phyloP scores from a whole-genome alignment of 1,140 invertebrate genomes.

The Hyphantria cunea region DNA sequence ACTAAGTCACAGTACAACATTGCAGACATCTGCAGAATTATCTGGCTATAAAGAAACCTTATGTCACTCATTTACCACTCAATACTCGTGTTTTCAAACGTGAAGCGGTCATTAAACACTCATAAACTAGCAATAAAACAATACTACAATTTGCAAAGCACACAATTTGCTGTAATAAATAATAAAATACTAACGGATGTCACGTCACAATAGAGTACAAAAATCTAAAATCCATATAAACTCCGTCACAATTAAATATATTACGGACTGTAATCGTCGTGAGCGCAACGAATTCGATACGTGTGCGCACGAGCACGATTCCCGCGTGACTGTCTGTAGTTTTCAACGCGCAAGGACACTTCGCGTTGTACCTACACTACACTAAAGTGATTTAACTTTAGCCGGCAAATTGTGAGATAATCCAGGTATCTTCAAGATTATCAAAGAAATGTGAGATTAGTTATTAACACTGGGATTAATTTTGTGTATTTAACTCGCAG shows the following conservation, averaged over 20 bases:
- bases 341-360: constrained; percentile 22
- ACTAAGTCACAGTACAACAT: background rate
- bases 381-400: background rate
- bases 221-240: background rate
- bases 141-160: background rate
- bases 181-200: constrained; percentile 18
- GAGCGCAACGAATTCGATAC: constrained; percentile 4
- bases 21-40: constrained; percentile 12
- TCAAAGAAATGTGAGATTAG: too few species aligned
- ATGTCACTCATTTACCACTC: constrained; percentile 12
- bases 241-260: background rate
- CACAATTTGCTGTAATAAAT: background rate
- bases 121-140: background rate
- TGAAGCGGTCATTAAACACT: background rate
- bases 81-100: constrained; percentile 3
- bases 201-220: too few species aligned
- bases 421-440: background rate
- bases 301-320: constrained; percentile 10
- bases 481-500: background rate
- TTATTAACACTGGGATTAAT: background rate
- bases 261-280: background rate
- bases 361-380: background rate
- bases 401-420: constrained; percentile 3
- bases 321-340: constrained; percentile 19
- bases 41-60: constrained; percentile 14